Base-by-base conservation (phyloP, 2,797 vertebrate species). In the Protonibea diacanthus region DNA sequence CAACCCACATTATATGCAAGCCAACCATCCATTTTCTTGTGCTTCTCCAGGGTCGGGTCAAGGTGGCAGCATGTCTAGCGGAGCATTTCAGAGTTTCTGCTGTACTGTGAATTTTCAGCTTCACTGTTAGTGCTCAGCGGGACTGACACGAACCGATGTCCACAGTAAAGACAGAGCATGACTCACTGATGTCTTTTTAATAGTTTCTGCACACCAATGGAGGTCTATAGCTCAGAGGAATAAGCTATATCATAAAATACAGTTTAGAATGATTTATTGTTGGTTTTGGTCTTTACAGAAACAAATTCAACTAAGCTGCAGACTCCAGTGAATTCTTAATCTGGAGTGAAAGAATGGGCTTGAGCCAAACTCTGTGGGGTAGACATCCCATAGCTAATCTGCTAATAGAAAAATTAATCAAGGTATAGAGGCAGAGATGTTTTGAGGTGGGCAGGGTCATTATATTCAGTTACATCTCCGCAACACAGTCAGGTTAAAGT, bases 351-450 rank as follows among this genome's bases (percentile, higher is more conserved):
- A 18, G 3, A 42, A 44, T 40, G 27, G 6, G 12, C 18, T 48
- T 18, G 27, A 57, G 38, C 56, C 70, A 82, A 71, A 68, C 60
- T 55, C 21, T 23, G 3, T 33, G 15, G 33, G 65, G 33, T 6
- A n/a, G 40, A 58, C 63, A 64, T 78, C 45, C 62, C 11, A 2
- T 47, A 72, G 18, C 42, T 80, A 49, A 82, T 84, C 61, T 87
- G 74, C 76, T 60, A 71, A 86, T 62, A 11, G 53, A 49, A 62
- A 56, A 58, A 76, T 77, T 17, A 74, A 86, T 81, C 20, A 59
- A 63, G 56, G 55, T 64, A 69, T 13, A 52, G 48, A 78, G 38
- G 29, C 58, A 40, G 51, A 23, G 33, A 25, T 67, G 67, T 65
- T 81, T 80, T 74, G 53, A 72, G 4, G 71, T 59, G 67, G 69